Base-by-base conservation (phyloP, 2,797 vertebrate genomes). In the Manis javanica region DNA sequence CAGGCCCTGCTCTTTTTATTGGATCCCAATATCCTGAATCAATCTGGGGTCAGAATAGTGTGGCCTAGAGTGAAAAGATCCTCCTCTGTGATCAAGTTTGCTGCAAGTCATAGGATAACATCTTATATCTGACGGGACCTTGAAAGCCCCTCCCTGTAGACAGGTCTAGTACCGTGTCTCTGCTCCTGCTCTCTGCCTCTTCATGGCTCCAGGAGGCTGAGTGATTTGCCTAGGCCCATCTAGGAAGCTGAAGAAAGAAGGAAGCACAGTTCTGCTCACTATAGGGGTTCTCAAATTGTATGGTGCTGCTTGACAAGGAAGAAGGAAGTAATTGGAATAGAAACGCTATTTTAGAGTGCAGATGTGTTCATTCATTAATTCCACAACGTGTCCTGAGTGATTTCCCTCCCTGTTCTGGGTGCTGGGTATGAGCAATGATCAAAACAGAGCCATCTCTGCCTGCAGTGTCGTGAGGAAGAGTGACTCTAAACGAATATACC, bases 311-410 rank as follows among this genome's bases (percentile, higher is more conserved):
- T 87, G 42, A 64, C 53, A 86, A 71, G 39, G 68, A 93, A 69
- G 37, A 94, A 95, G 42, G 71, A 72, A 96, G 53, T 31, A 61
- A 63, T 72, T 91, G 46, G 68, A 75, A 87, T 68, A 89, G 83
- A 78, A 81, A 77, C 82, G 57, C 42, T 68, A 14, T 83, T 71
- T 66, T 37, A 87, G n/a, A 93, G 37, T 61, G 63, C 31, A 88
- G 57, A 84, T 5, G 6, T 61, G 57, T 55, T 77, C 72, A 82
- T 83, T 93, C 66, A 55, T 86, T 78, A 83, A 78, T 86, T 87
- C 49, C 92, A 26, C 55, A 92, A 9, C 61, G 57, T 3, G 21
- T 59, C 55, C 83, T 59, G 37, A 66, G 55, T 18, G 3, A 23
- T 84, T 92, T 39, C 68, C 15, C 69, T 37, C 68, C 19, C 69